Evolutionary conservation across 2,888 invertebrate species (phyloP).

Genomic region (Xestia rhomboidea): DNA sequence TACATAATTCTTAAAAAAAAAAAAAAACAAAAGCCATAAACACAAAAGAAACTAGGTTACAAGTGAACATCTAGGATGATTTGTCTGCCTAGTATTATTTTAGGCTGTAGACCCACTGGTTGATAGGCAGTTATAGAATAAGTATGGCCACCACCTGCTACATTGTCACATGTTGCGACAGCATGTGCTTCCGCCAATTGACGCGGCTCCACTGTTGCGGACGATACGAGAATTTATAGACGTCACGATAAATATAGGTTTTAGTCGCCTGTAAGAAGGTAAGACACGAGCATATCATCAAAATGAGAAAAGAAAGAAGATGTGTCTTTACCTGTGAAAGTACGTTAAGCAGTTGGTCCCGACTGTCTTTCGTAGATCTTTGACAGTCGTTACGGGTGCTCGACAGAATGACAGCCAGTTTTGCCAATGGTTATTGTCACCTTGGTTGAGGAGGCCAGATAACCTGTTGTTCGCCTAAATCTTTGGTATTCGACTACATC

Average conservation of each 20-base stretch:
- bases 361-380: background rate
- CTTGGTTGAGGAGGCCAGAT: background rate
- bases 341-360: background rate
- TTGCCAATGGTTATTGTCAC: background rate
- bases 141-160: slow-evolving; percentile 83
- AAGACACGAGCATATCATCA: background rate
- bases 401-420: background rate
- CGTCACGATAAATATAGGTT: background rate
- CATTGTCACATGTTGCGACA: slow-evolving; percentile 82
- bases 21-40: background rate
- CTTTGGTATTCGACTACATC: background rate
- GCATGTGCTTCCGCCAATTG: slow-evolving; percentile 86
- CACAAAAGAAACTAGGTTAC: slow-evolving; percentile 50
- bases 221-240: slow-evolving; percentile 64
- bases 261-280: background rate
- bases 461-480: background rate
- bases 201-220: slow-evolving; percentile 67
- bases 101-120: slow-evolving; percentile 75
- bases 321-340: background rate
- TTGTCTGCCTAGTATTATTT: slow-evolving; percentile 55
- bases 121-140: slow-evolving; percentile 80
- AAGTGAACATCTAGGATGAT: slow-evolving; percentile 45
- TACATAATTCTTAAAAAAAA: background rate
- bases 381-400: background rate
- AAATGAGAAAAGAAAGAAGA: too few species aligned